Evolutionary conservation across 2,797 vertebrate species (phyloP), one percentile per base, ranked within the genome.

Genomic region (Parauchenoglanis ngamensis): DNA sequence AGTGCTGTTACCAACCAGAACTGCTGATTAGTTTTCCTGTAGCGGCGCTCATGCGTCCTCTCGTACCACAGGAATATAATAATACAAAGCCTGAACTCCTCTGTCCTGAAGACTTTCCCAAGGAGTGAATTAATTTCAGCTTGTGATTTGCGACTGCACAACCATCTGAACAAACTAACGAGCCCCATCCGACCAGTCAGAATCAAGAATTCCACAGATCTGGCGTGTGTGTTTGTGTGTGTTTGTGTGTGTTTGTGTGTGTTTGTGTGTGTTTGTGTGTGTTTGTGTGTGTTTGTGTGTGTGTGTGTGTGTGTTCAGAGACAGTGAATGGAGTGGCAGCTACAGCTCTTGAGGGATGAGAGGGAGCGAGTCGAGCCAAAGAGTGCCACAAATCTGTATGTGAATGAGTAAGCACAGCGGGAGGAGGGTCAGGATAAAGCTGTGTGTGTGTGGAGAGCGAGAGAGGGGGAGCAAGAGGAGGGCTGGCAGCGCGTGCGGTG

Each of bases 381-480:
- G 80, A 23, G 54, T 21, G 83, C 81, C 73, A 77, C 83, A 61
- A 68, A 76, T 76, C 85, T 35, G 78, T 89, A 81, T 90, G 79
- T 83, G 89, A 88, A 89, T 88, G 88, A 87, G 88, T 83, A 85
- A 88, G 87, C 86, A 49, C 44, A 75, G 85, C 12, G n/a, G 54
- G 35, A 63, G 72, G 87, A 65, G 40, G 59, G 77, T 59, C 86
- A 63, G 67, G 44, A 68, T 67, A 28, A 67, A 67, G 67, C 56
- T 70, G 76, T 87, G 85, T 78, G 88, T 40, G 40, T 40, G 40
- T 40, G 40, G 35, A 40, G 35, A 40, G 80, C 11, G 81, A 7
- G 76, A 1, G 75, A 17, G 87, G 3, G 83, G 1, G 78, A 13
- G 70, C 0, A 31, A 11, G 86, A 2, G 78, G 17, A 65, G 19